A percentile compares a stretch with the other conserved stretches of the same genome.
Conservation (phyloP, 2,888 invertebrate genomes). For the Philonicus albiceps region DNA sequence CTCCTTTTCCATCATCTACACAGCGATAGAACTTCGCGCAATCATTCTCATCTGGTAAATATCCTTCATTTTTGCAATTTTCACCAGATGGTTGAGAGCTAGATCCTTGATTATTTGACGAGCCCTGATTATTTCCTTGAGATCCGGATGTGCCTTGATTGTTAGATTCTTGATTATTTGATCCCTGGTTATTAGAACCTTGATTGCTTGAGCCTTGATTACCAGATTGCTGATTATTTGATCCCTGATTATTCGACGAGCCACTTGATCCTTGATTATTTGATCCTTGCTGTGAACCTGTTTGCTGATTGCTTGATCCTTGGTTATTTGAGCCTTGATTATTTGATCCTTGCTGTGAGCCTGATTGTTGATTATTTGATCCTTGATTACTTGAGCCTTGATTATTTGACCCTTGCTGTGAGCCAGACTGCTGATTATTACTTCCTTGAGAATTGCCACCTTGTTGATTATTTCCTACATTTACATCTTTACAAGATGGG, state of each 20-base stretch:
- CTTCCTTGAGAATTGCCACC: not conserved
- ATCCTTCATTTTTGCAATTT: slow-evolving; percentile 73
- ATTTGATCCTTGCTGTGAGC: slow-evolving; percentile 15
- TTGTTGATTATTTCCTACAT: not conserved
- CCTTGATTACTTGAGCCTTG: slow-evolving; percentile 45
- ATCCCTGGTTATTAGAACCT: slow-evolving; percentile 27
- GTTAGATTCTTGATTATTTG: slow-evolving; percentile 43
- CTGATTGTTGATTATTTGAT: slow-evolving; percentile 35
- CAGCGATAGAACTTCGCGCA: slow-evolving; percentile 82
- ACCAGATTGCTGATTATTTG: slow-evolving; percentile 31
- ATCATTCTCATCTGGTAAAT: slow-evolving; percentile 72
- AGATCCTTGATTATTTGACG: not conserved
- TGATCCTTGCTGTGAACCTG: slow-evolving; percentile 18
- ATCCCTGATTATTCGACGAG: slow-evolving; percentile 45
- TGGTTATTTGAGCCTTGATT: slow-evolving; percentile 43
- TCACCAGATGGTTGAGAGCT: slow-evolving; percentile 41
- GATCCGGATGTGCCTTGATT: slow-evolving; percentile 36
- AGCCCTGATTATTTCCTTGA: slow-evolving; percentile 37
- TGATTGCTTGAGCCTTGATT: slow-evolving; percentile 8
- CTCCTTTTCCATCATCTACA: slow-evolving; percentile 69
- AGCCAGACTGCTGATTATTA: slow-evolving; percentile 37
- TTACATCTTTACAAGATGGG: slow-evolving; percentile 53
- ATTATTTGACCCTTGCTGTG: slow-evolving; percentile 42
- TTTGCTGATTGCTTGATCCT: slow-evolving; percentile 31
- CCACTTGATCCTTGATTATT: slow-evolving; percentile 24